phyloP scores from a whole-genome alignment of 2,113 vertebrate species.

The Columba livia region DNA sequence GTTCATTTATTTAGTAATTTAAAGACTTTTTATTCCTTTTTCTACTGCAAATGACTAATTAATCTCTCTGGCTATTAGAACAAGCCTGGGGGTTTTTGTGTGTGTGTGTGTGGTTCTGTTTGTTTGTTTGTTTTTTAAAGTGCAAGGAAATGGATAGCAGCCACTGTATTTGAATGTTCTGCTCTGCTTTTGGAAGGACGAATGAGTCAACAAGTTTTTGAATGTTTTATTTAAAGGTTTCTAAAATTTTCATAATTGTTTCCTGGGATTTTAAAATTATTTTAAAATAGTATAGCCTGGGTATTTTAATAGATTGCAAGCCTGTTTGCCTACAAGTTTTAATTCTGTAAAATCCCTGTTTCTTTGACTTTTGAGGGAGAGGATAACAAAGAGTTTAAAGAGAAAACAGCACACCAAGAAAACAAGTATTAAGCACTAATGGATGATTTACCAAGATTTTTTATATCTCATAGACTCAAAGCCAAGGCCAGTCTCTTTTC shows the following conservation, averaged over 20 bases:
- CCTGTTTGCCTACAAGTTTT: conserved; percentile 24
- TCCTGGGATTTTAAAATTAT: conserved; percentile 14
- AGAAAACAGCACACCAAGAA: not conserved
- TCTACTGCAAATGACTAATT: conserved; percentile 3
- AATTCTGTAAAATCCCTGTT: conserved; percentile 31
- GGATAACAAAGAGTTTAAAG: not conserved
- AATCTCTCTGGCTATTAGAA: not conserved
- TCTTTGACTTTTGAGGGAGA: conserved; percentile 14
- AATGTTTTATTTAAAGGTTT: conserved; percentile 21
- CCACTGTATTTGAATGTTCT: not conserved
- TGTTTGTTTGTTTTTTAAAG: not conserved
- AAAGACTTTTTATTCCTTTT: not conserved
- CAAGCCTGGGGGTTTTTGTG: not conserved
- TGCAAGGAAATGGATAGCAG: not conserved
- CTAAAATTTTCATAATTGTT: not conserved
- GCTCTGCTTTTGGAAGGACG: not conserved
- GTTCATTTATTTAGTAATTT: not conserved
- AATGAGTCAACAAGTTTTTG: conserved; percentile 11
- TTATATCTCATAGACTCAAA: not conserved
- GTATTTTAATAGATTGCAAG: conserved; percentile 23
- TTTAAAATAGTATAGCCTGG: not conserved
- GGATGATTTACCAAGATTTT: not conserved
- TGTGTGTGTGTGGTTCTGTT: too few relatives aligned
- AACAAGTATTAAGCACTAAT: not conserved
- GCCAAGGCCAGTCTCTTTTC: not conserved